Evolutionary conservation across 2,113 vertebrate genomes (phyloP).

Genomic region (Rallus limicola): DNA sequence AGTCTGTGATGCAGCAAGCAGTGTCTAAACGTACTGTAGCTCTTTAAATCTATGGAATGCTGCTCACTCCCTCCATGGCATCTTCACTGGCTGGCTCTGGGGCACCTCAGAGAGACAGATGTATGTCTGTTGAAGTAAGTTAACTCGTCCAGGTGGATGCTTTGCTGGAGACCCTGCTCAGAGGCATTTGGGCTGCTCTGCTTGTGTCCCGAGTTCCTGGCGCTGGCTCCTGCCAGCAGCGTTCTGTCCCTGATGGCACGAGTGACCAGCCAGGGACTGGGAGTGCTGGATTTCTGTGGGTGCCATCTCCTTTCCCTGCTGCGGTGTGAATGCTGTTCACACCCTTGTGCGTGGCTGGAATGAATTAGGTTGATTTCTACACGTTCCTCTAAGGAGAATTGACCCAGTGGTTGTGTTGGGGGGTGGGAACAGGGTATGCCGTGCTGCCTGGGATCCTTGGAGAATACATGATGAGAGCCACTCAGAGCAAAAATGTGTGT

Average conservation of each 20-base stretch:
- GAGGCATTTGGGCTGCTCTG: not conserved
- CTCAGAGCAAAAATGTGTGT: rapidly evolving
- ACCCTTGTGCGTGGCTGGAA: not conserved
- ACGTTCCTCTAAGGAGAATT: rapidly evolving
- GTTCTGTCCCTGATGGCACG: rapidly evolving
- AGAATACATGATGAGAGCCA: rapidly evolving
- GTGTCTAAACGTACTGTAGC: not conserved
- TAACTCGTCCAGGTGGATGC: not conserved
- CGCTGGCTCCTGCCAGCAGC: rapidly evolving
- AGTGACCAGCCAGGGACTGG: not conserved
- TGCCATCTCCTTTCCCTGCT: not conserved
- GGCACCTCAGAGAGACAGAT: not conserved
- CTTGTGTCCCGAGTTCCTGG: not conserved
- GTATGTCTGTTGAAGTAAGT: rapidly evolving
- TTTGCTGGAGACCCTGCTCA: not conserved
- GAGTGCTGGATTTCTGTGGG: not conserved
- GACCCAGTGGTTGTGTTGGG: rapidly evolving
- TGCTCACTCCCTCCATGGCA: not conserved
- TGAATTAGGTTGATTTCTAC: not conserved
- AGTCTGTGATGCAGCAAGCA: not conserved
- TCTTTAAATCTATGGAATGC: slow-evolving; percentile 1
- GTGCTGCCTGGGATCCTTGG: rapidly evolving
- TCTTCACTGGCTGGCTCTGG: not conserved
- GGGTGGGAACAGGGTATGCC: rapidly evolving
- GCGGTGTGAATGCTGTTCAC: not conserved